A percentile compares a stretch with the other conserved stretches of the same genome.
Conservation (phyloP, 1,140 invertebrate genomes). For the Caenorhabditis tropicalis region DNA sequence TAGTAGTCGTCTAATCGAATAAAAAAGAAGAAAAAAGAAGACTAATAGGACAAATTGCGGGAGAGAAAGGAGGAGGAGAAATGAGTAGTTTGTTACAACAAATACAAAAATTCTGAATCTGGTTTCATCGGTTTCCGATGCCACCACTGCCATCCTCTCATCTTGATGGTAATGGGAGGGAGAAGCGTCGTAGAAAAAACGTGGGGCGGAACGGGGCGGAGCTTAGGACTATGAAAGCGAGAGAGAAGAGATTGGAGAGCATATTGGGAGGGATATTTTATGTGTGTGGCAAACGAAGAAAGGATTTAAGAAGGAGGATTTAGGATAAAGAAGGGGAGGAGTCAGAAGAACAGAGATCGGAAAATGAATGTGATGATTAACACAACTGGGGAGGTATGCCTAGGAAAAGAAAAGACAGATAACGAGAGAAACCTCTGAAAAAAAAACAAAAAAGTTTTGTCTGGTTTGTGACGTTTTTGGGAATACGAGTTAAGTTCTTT, state of each 20-base stretch:
- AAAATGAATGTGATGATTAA: slow-evolving; percentile 3
- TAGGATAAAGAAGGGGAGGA: background rate
- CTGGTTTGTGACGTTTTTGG: slow-evolving; percentile 1
- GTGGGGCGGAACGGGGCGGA: slow-evolving; percentile 18
- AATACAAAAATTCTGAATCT: background rate
- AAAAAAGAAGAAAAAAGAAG: background rate
- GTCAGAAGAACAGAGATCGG: slow-evolving; percentile 2
- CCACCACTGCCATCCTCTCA: background rate
- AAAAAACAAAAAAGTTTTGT: background rate
- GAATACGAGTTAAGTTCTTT: background rate
- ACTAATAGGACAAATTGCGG: slow-evolving; percentile 20
- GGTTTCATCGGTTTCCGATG: background rate
- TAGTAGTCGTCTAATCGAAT: background rate
- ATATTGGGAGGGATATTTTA: background rate
- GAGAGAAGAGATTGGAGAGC: background rate
- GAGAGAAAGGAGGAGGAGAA: background rate
- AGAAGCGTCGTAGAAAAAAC: background rate
- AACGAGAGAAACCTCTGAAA: background rate
- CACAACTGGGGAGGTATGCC: background rate
- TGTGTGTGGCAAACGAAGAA: slow-evolving; percentile 37
- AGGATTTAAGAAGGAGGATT: slow-evolving; percentile 15
- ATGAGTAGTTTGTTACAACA: slow-evolving; percentile 6
- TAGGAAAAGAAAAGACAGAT: background rate
- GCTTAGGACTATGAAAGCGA: background rate
- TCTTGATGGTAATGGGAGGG: background rate